phyloP scores from a whole-genome alignment of 2,888 invertebrate genomes.

The Noctua janthina region DNA sequence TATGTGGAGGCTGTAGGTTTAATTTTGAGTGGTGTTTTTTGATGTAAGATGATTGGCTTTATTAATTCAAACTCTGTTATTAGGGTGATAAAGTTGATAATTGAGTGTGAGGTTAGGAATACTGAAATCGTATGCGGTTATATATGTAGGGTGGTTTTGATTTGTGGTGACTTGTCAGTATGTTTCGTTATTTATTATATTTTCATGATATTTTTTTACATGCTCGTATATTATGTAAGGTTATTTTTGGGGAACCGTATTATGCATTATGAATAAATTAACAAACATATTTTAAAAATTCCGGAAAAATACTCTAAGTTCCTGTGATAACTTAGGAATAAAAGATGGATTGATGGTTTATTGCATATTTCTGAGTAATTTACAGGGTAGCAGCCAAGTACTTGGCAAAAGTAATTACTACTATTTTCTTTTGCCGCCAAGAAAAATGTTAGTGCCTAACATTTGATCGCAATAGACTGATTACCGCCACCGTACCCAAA shows the following conservation, averaged over 20 bases:
- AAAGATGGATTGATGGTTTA: too few relatives aligned
- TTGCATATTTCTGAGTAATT: neutral
- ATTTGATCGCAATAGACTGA: neutral
- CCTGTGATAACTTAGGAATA: neutral
- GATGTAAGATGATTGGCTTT: slow-evolving; percentile 17
- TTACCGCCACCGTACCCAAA: neutral
- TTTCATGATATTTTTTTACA: neutral
- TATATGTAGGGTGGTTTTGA: slow-evolving; percentile 36
- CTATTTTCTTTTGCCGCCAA: neutral
- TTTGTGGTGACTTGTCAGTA: slow-evolving; percentile 46
- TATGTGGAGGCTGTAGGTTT: accelerated
- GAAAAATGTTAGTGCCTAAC: neutral
- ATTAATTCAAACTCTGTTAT: slow-evolving; percentile 55
- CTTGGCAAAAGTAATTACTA: neutral
- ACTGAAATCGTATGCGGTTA: slow-evolving; percentile 39
- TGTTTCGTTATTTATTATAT: slow-evolving; percentile 45
- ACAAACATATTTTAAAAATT: neutral
- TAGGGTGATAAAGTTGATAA: slow-evolving; percentile 31
- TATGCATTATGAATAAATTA: slow-evolving; percentile 1
- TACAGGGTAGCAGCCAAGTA: neutral
- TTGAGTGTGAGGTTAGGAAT: slow-evolving; percentile 22
- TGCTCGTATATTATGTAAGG: slow-evolving; percentile 10
- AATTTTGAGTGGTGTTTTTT: slow-evolving; percentile 7
- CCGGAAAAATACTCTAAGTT: neutral
- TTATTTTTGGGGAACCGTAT: neutral